Evolutionary conservation across 2,113 vertebrate genomes (phyloP).

Genomic region (Pachycephala philippinensis): DNA sequence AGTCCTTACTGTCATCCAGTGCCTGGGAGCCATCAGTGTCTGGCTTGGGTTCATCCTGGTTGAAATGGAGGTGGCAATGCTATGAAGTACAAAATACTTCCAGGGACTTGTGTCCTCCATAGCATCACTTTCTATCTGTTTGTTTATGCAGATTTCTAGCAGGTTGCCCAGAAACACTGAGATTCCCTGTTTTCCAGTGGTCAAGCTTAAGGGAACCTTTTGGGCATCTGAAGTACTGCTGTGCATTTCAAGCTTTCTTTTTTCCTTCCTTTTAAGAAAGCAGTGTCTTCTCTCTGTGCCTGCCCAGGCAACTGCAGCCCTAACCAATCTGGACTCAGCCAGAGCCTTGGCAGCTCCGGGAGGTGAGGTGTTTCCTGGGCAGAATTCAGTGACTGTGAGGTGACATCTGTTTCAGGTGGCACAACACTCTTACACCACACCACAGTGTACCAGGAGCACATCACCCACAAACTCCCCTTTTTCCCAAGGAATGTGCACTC

Average conservation of each 20-base stretch:
- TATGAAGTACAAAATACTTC: background rate
- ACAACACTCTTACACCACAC: background rate
- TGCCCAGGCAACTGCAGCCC: background rate
- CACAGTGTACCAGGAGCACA: background rate
- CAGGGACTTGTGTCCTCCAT: background rate
- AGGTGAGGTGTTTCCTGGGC: background rate
- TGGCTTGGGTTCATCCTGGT: background rate
- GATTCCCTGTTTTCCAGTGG: background rate
- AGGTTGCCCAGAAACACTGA: background rate
- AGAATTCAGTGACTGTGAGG: background rate
- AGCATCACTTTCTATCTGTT: background rate
- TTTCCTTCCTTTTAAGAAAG: background rate
- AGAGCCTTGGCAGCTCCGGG: background rate
- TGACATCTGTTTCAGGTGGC: background rate
- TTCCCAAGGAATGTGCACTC: background rate
- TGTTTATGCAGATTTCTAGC: background rate
- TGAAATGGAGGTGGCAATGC: background rate
- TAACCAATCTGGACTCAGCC: background rate
- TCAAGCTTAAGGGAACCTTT: background rate
- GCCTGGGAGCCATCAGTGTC: background rate
- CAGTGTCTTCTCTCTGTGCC: background rate
- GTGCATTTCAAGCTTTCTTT: background rate
- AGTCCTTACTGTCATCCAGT: background rate
- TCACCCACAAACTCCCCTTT: background rate
- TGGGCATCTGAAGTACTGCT: background rate